phyloP scores from a whole-genome alignment of 2,113 vertebrate species.

The Heloderma charlesbogerti region DNA sequence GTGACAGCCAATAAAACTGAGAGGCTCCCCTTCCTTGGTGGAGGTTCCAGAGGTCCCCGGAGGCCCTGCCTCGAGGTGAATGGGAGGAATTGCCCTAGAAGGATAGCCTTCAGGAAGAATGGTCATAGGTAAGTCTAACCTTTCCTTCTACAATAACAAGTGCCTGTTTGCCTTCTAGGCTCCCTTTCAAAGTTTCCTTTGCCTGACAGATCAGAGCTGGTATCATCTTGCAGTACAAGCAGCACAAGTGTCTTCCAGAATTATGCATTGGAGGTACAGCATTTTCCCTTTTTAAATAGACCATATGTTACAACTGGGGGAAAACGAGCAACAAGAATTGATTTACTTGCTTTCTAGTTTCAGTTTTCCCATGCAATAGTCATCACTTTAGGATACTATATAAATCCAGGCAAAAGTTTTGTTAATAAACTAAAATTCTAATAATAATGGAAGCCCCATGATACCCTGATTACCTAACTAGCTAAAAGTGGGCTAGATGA shows the following conservation, averaged over 20 bases:
- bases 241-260: slow-evolving; percentile 87
- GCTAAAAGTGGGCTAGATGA: no score
- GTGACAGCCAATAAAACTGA: not conserved
- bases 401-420: not conserved
- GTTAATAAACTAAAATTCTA: slow-evolving; percentile 13
- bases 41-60: not conserved
- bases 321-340: not conserved
- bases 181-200: slow-evolving; percentile 84
- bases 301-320: not conserved
- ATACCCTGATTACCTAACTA: no score
- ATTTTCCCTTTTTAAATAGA: not conserved
- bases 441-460: no score
- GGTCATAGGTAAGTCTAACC: not conserved
- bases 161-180: slow-evolving; percentile 60
- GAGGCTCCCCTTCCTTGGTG: not conserved
- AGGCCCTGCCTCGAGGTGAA: not conserved
- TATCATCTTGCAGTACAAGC: slow-evolving; percentile 87
- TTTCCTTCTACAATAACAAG: slow-evolving; percentile 8
- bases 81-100: not conserved
- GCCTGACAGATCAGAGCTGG: slow-evolving; percentile 84
- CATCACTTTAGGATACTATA: not conserved
- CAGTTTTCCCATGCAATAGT: not conserved
- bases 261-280: slow-evolving; percentile 91
- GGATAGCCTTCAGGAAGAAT: not conserved
- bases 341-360: not conserved